Conservation (phyloP, 1,140 invertebrate species). For the Drosophila sechellia region DNA sequence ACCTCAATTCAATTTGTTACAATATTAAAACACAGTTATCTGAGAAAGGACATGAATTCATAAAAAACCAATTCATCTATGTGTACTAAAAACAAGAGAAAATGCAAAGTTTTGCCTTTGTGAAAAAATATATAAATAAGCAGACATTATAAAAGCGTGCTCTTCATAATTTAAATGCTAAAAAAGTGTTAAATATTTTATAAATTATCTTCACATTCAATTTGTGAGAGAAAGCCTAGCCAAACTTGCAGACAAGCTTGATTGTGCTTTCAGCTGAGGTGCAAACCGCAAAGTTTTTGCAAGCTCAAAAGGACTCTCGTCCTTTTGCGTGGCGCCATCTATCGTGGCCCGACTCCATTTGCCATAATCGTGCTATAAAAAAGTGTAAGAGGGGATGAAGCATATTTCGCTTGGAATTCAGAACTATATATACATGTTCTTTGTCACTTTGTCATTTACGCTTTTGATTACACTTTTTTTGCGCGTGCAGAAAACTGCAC, state of each 20-base stretch:
- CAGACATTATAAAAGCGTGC: too few species aligned
- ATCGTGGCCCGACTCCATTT: neutral
- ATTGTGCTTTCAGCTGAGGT: constrained; percentile 13
- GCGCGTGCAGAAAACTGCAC: neutral
- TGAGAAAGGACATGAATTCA: too few species aligned
- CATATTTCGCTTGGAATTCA: neutral
- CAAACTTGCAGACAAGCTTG: constrained; percentile 20
- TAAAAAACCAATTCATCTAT: too few species aligned
- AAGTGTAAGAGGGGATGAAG: neutral
- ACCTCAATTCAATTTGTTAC: too few species aligned
- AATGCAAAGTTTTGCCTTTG: too few species aligned
- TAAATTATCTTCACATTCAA: neutral
- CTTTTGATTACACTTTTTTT: constrained; percentile 23
- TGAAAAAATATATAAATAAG: too few species aligned
- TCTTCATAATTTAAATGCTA: too few species aligned
- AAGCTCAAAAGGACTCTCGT: constrained; percentile 22
- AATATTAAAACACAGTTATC: too few species aligned
- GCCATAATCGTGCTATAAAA: constrained; percentile 66
- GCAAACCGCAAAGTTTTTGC: constrained; percentile 9
- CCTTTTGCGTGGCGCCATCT: constrained; percentile 42
- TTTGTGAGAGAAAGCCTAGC: neutral
- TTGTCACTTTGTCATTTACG: constrained; percentile 4
- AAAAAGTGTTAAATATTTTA: too few species aligned
- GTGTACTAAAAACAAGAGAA: too few species aligned
- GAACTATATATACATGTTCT: constrained; percentile 10